Base-by-base conservation (phyloP, 2,888 invertebrate genomes). In the Beris chalybata region DNA sequence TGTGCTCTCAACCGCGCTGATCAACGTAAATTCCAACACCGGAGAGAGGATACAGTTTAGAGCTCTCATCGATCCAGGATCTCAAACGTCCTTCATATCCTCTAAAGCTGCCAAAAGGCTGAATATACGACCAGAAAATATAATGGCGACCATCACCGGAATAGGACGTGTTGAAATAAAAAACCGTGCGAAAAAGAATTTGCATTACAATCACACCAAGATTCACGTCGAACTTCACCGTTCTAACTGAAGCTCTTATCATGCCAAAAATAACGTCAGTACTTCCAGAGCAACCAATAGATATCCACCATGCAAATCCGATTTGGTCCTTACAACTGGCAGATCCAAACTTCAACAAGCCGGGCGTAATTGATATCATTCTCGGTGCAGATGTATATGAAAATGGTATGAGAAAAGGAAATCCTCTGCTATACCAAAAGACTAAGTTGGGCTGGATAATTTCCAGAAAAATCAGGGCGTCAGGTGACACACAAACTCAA, bases 371-470 rank as follows among this genome's bases (percentile, higher is more conserved):
- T 9, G 66, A 66, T 38, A 31, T 61, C n/a, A 32, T 66, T 12
- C n/a, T 61, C 9, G 59, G 63, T 12, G 56, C 43, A 5, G 63
- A 67, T 6, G 43, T 56, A 4, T 56, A 45, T 38, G 52, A 13
- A 22, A 9, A 54, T 5, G 22, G 22, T 4, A 11, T 9, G 9
- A 7, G 4, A 45, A 44, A n/a, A 13, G 15, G 32, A 50, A 13
- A 50, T 30, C 30, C 48, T 3, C 67, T 63, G 11, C 31, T 56
- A 5, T 31, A 31, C 4, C 56, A 64, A 29, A n/a, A 53, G 4
- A 67, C 59, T 13, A 29, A 22, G 12, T 54, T 59, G n/a, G 59
- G 64, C 22, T 67, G 55, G 54, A n/a, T 55, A 12, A 4, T 58
- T 12, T 50, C 50, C n/a, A 56, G 56, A 22, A 13, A 55, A 6